Evolutionary conservation across 2,113 vertebrate genomes (phyloP), one percentile per base, ranked within the genome.

Genomic region (Atherinomorus stipes): DNA sequence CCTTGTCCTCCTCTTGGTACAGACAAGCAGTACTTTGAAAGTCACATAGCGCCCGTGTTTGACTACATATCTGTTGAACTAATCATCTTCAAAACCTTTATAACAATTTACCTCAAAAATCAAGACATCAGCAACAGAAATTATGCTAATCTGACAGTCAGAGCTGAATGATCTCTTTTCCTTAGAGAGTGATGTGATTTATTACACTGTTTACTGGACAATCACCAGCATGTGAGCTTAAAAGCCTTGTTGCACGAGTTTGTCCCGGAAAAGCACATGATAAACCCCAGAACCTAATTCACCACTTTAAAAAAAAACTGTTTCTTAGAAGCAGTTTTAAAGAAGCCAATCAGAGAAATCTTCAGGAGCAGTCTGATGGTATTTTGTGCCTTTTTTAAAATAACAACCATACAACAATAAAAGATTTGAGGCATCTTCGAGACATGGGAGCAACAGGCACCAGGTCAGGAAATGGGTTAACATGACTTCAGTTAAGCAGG

Each of bases 221-320:
- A 58, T 18, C 42, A 12, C 7, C 38, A 58, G 51, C 72, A 74
- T 70, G 64, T 76, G 64, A 76, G 38, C 53, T n/a, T 1, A 40
- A 65, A 42, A 31, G 62, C 40, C 21, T 21, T 38, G 2, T 42
- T 16, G n/a, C 21, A 49, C 16, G 26, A 73, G 40, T 53, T 47
- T 8, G 18, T 5, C 7, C 21, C 11, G 7, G 38, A 22, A 42
- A 15, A 28, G 22, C 58, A 22, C 12, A 50, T 21, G 54, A 64
- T 15, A 64, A 57, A 44, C 31, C 56, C 34, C 59, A 1, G 59
- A 68, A 69, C n/a, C 19, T 16, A 28, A 21, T 8, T 49, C 38
- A 23, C 49, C 54, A 15, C 53, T 31, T 0, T 28, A 34, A 47
- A 54, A n/a, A 54, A 45, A 11, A 3, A 25, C 9, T 19, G 40